Evolutionary conservation across 2,797 vertebrate genomes (phyloP).

Genomic region (Dryobates pubescens): DNA sequence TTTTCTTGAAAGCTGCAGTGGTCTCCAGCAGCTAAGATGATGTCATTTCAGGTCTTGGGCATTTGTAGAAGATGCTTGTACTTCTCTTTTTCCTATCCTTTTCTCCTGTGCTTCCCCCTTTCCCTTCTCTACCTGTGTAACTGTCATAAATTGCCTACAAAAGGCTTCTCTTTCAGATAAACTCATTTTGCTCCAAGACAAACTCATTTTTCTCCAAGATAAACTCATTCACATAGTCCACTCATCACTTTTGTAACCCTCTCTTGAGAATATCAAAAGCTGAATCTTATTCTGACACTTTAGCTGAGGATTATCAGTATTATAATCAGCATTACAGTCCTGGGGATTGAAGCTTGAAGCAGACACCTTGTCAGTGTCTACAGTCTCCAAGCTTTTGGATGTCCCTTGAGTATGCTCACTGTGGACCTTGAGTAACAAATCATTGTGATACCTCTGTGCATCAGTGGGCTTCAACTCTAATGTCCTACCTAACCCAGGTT

Average conservation of each 20-base stretch:
- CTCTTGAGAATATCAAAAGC: background rate
- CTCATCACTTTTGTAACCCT: background rate
- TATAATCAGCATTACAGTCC: background rate
- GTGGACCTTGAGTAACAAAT: background rate
- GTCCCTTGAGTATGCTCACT: background rate
- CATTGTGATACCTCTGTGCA: background rate
- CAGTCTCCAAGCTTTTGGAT: background rate
- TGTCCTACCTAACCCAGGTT: background rate
- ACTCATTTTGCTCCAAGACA: background rate
- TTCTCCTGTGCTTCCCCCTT: background rate
- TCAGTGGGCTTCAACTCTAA: background rate
- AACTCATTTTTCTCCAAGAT: background rate
- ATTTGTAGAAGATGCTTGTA: background rate
- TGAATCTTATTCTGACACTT: background rate
- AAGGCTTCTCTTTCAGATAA: conserved; percentile 10
- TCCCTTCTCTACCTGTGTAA: background rate
- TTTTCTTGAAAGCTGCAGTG: conserved; percentile 25
- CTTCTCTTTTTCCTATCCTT: background rate
- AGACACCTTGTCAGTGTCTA: background rate
- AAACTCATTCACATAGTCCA: background rate
- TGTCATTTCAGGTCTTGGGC: conserved; percentile 2
- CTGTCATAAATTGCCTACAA: background rate
- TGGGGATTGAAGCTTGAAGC: background rate
- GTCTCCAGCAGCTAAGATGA: background rate
- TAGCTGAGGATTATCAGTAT: background rate